Conservation (phyloP, 1,140 invertebrate species). For the Drosophila hydei region DNA sequence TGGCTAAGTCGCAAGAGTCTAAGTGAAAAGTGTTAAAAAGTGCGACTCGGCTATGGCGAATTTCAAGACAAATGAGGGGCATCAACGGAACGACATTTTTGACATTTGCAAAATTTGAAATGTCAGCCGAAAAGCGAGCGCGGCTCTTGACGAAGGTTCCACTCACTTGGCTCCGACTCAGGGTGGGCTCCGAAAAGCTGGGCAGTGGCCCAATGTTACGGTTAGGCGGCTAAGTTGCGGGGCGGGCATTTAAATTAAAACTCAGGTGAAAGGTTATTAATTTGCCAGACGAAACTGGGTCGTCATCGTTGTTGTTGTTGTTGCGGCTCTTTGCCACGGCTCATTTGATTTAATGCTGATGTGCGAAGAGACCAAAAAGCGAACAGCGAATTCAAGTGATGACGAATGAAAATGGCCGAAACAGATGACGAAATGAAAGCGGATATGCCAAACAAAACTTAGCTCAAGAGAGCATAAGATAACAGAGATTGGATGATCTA, state of each 20-base stretch:
- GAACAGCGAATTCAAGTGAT: constrained; percentile 35
- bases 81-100: constrained; percentile 55
- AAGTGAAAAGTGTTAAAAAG: constrained; percentile 83
- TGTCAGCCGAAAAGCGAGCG: constrained; percentile 55
- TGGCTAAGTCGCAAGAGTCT: constrained; percentile 27
- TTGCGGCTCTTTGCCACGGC: constrained; percentile 33
- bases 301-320: constrained; percentile 43
- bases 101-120: constrained; percentile 82
- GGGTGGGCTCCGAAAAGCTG: constrained; percentile 18
- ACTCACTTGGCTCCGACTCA: constrained; percentile 26
- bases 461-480: constrained; percentile 5
- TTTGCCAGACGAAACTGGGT: constrained; percentile 70
- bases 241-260: constrained; percentile 78
- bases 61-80: constrained; percentile 73
- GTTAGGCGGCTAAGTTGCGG: constrained; percentile 52
- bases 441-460: constrained; percentile 16
- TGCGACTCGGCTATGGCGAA: constrained; percentile 62
- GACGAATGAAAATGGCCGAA: constrained; percentile 36
- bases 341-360: constrained; percentile 74
- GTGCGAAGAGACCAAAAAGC: constrained; percentile 40
- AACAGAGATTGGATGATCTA: too few species aligned
- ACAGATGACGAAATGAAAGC: constrained; percentile 42
- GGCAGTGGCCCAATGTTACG: constrained; percentile 25
- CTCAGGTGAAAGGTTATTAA: constrained; percentile 81
- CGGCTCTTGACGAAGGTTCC: constrained; percentile 69